A percentile compares a stretch with the other conserved stretches of the same genome.
phyloP scores from a whole-genome alignment of 64 coral and sea anemone species.

The Montipora capricornis region DNA sequence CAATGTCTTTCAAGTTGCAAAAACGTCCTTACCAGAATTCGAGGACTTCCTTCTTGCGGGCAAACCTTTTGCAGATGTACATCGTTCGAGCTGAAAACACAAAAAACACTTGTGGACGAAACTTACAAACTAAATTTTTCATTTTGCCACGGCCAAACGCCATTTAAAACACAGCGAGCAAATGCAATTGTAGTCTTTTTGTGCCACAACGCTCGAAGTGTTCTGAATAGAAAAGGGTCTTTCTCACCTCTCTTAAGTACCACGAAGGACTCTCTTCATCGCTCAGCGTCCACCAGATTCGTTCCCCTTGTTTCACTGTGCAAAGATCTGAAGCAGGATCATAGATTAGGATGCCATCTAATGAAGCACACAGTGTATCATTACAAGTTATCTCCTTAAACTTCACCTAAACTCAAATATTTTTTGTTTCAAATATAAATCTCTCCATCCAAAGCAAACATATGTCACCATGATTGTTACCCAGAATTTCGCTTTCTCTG shows the following conservation, averaged over 20 bases:
- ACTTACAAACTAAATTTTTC: too few species aligned
- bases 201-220: not conserved
- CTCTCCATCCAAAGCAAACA: too few species aligned
- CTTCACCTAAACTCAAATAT: too few species aligned
- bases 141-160: too few species aligned
- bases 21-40: not conserved
- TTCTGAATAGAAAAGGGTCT: not conserved
- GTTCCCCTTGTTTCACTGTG: slow-evolving; percentile 33
- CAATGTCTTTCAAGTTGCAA: not conserved
- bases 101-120: not conserved
- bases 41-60: not conserved
- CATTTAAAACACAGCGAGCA: too few species aligned
- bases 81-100: slow-evolving; percentile 4
- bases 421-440: too few species aligned
- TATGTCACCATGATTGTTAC: too few species aligned
- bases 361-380: too few species aligned
- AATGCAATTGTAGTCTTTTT: too few species aligned
- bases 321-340: slow-evolving; percentile 7
- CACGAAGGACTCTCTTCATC: not conserved
- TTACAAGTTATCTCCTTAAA: too few species aligned
- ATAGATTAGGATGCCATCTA: not conserved
- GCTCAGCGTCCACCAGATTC: slow-evolving; percentile 51
- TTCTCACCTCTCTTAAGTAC: slow-evolving; percentile 46
- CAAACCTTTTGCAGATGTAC: not conserved
- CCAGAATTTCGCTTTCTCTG: too few species aligned